Evolutionary conservation across 2,797 vertebrate species (phyloP).

Genomic region (Brachymystax lenok): DNA sequence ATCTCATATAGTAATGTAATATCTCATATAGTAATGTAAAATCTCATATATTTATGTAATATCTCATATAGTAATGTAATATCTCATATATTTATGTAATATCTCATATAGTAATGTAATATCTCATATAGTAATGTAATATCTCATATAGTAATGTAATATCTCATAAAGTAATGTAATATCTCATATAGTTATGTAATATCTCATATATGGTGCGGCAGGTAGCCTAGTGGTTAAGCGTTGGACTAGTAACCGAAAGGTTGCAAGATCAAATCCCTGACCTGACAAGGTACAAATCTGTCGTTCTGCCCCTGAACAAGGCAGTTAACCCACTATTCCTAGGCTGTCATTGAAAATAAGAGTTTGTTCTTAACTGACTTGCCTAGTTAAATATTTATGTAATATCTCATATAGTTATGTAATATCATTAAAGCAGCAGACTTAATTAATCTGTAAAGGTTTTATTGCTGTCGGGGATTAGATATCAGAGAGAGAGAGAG

Average conservation of each 20-base stretch:
- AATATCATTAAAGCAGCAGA: not conserved
- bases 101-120: not conserved
- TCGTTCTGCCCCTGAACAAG: no score
- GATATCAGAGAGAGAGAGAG: conserved; percentile 1
- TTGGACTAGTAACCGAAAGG: no score
- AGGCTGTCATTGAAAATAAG: no score
- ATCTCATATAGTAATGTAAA: not conserved
- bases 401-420: not conserved
- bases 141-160: not conserved
- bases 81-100: not conserved
- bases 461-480: conserved; percentile 10
- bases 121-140: not conserved
- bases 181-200: not conserved
- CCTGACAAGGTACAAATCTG: no score
- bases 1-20: not conserved
- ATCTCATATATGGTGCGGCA: no score
- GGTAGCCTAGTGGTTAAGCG: no score
- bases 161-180: no score
- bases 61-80: not conserved
- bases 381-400: no score
- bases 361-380: no score
- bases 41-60: not conserved
- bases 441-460: not conserved
- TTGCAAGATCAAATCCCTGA: no score
- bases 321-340: no score